Base-by-base conservation (phyloP, 2,888 invertebrate species). In the Volucella inflata region DNA sequence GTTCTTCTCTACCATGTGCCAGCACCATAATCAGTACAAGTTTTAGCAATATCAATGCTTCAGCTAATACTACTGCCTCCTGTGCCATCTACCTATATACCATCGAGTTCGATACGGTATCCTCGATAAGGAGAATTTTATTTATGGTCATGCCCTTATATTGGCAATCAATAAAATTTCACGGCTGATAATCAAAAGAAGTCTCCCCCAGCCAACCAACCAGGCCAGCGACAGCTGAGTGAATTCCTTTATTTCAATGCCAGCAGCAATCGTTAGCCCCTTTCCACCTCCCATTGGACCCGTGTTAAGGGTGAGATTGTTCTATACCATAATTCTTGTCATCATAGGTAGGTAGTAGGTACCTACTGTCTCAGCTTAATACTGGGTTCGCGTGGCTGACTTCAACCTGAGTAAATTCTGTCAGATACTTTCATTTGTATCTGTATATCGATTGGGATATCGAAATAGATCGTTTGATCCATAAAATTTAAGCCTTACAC, bases 91-190 rank as follows among this genome's bases (percentile, higher is more conserved):
- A n/a, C n/a, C n/a, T n/a, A n/a, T n/a, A 48, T 14, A 30, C 17
- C 65, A 48, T 44, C 21, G 30, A 48, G 16, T 48, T 16, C 9
- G 8, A 1, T 42, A 38, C 48, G 21, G 70, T 59, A 71, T 72
- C 67, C 12, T 42, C 53, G 62, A 84, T 78, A 67, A 62, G 64
- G 72, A 44, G 60, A 80, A 75, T 75, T 76, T 78, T 85, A 85
- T 85, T 85, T 85, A 80, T 85, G 68, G 80, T 68, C 76, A 67
- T 85, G 85, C 76, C 85, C 80, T 85, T 81, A 81, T 80, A 85
- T 85, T 76, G 80, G 80, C 85, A 80, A 85, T 85, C 85, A 85
- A 80, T 77, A 85, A 75, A 85, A 85, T 85, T 85, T 85, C 85
- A 85, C 85, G 85, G 85, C 71, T 80, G 76, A 81, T 85, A 80